phyloP scores from a whole-genome alignment of 2,113 vertebrate species.

The Prunella himalayana region DNA sequence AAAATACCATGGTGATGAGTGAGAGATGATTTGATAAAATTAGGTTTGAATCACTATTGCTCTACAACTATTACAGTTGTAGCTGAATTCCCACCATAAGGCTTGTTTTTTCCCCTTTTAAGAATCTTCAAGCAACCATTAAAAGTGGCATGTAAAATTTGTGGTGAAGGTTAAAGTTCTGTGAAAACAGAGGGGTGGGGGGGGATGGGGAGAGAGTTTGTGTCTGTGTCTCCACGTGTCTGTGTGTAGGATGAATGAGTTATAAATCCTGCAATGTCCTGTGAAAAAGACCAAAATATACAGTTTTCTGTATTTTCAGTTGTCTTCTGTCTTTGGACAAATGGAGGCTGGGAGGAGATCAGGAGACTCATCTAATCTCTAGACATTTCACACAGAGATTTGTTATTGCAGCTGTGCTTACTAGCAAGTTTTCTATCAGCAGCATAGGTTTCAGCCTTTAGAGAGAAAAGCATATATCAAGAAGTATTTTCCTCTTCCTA shows the following conservation, averaged over 20 bases:
- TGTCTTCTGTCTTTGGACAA: not conserved
- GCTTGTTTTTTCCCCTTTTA: not conserved
- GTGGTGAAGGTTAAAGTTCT: not conserved
- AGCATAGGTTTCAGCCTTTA: not conserved
- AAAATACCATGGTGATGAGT: slow-evolving; percentile 1
- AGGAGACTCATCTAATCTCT: not conserved
- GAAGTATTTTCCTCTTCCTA: not conserved
- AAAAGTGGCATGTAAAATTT: not conserved
- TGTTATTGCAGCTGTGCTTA: not conserved
- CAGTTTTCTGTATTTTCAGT: not conserved
- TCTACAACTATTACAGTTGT: not conserved
- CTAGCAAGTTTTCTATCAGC: not conserved
- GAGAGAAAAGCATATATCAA: not conserved
- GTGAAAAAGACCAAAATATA: not conserved
- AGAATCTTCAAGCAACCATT: not conserved
- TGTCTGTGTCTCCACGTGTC: not conserved
- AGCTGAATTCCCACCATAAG: not conserved
- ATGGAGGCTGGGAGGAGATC: not conserved
- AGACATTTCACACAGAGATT: not conserved
- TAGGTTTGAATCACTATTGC: not conserved
- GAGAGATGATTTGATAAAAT: slow-evolving; percentile 13
- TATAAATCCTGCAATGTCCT: not conserved
- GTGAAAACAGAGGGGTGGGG: not conserved
- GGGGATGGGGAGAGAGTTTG: not conserved
- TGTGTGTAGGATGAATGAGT: not conserved